Percentiles rank a stretch among this genome's conserved stretches.
Conservation (phyloP, 2,888 invertebrate genomes). For the Epirrhoe tristata region DNA sequence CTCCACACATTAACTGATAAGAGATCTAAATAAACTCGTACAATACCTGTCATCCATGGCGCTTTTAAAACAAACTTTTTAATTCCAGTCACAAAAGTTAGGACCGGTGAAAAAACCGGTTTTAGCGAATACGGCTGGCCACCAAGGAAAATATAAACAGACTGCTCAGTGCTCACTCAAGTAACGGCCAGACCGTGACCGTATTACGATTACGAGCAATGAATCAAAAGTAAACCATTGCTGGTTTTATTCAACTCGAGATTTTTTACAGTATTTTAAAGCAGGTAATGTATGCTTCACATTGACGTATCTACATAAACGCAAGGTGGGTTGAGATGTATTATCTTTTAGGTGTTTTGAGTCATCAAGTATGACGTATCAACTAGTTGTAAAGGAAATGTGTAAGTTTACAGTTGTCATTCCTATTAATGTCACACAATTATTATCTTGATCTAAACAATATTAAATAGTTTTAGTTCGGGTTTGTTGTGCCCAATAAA, state of each 20-base stretch:
- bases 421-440: slow-evolving; percentile 22
- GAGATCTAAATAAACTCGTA: slow-evolving; percentile 33
- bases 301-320: background rate
- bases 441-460: background rate
- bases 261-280: slow-evolving; percentile 12
- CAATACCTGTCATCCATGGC: slow-evolving; percentile 64
- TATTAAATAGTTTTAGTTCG: background rate
- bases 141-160: slow-evolving; percentile 65
- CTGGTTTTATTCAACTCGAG: slow-evolving; percentile 36
- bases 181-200: slow-evolving; percentile 46
- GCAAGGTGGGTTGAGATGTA: slow-evolving; percentile 24
- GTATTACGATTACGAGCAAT: slow-evolving; percentile 41
- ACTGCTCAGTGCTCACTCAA: slow-evolving; percentile 66
- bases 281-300: slow-evolving; percentile 39
- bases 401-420: slow-evolving; percentile 16
- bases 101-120: slow-evolving; percentile 60
- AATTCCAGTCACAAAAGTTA: slow-evolving; percentile 41
- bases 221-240: slow-evolving; percentile 41
- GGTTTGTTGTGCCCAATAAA: background rate
- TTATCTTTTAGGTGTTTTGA: slow-evolving; percentile 37
- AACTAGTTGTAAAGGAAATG: slow-evolving; percentile 17
- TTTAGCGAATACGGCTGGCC: slow-evolving; percentile 65
- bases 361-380: slow-evolving; percentile 43
- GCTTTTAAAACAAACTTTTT: slow-evolving; percentile 35
- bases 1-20: slow-evolving; percentile 35